phyloP scores from a whole-genome alignment of 2,113 vertebrate species.

The Poeciliopsis occidentalis region DNA sequence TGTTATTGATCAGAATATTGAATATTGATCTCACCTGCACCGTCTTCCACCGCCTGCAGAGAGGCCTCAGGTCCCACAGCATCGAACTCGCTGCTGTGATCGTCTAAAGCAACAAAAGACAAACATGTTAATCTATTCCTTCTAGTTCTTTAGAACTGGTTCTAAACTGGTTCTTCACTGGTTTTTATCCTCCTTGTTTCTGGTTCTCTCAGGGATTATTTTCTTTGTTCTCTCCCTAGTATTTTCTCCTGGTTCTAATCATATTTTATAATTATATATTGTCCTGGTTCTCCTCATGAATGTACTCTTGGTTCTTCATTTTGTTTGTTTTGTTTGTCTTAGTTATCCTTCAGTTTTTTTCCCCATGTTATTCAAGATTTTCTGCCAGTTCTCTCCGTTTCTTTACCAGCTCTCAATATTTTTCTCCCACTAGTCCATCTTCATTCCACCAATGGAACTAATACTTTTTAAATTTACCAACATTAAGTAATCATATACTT shows the following conservation, averaged over 20 bases:
- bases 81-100: conserved; percentile 90
- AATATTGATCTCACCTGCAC: conserved; percentile 83
- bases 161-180: neutral
- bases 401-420: no score
- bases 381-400: no score
- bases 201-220: neutral
- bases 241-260: neutral
- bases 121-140: neutral
- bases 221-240: neutral
- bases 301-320: no score
- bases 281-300: no score
- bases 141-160: neutral
- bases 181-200: neutral
- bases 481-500: no score
- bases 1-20: neutral
- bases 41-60: conserved; percentile 83
- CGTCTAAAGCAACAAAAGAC: conserved; percentile 77
- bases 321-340: no score
- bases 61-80: conserved; percentile 85
- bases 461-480: no score
- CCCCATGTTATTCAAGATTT: no score
- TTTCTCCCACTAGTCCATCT: no score
- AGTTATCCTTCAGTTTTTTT: no score
- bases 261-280: no score
- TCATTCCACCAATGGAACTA: no score